Base-by-base conservation (phyloP, 1,140 invertebrate species). In the Drosophila persimilis region DNA sequence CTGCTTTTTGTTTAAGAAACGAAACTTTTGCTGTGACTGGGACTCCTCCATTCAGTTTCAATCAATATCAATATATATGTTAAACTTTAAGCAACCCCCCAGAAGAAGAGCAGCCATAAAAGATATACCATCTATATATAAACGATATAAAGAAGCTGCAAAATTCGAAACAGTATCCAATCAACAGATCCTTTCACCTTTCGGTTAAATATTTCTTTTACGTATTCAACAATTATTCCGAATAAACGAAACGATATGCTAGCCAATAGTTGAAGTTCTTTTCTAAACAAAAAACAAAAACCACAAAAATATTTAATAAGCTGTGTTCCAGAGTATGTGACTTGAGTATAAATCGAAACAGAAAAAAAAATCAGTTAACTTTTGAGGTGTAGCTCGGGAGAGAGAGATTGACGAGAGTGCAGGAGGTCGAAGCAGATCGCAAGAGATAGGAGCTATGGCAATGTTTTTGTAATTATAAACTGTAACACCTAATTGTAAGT, bases 401-500 rank as follows among this genome's bases (percentile, higher is more conserved):
- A 17, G 24, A 35, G 11, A 17, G 35, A 48, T 17, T 17, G 35
- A 56, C n/a, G 35, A 48, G 35, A 48, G 69, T 57, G 48, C 52
- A 46, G 17, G 43, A 46, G 9, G 20, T 26, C 35, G 13, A 35
- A 17, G 17, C 47, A 46, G 9, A 26, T 26, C 35, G 13, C 26
- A 17, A 20, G 4, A 47, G 22, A 56, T 22, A 39, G 3, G 64
- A 77, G 50, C 57, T 69, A 62, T 73, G 58, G 73, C 43, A 73
- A 61, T 66, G 61, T 64, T 81, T 85, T 77, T 86, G 69, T 86
- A 85, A 86, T 86, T 85, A 86, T 86, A 75, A 75, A 54, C 57
- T 64, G 56, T 66, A 81, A 77, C 55, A 65, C 11, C 46, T 75
- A 81, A 74, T 64, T 83, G 62, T 83, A 83, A 83, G 79, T 54